Evolutionary conservation across 92 coral and sea anemone genomes (phyloP).

Genomic region (Desmophyllum pertusum): DNA sequence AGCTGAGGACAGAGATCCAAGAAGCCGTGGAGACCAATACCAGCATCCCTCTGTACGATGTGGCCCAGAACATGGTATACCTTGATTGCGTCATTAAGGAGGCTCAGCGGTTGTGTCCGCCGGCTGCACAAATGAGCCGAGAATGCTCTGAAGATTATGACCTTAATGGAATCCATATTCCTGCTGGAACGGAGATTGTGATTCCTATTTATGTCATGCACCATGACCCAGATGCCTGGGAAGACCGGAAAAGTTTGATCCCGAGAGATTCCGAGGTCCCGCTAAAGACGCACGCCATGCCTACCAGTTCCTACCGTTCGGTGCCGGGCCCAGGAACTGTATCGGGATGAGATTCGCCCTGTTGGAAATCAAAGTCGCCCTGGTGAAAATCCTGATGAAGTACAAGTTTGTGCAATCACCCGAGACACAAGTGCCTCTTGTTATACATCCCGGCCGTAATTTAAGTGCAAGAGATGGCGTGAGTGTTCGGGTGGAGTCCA

Average conservation of each 20-base stretch:
- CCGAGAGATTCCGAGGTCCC: conserved; percentile 49
- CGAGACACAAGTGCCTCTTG: conserved; percentile 65
- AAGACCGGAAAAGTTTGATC: conserved; percentile 51
- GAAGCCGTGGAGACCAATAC: too few species aligned
- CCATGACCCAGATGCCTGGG: conserved; percentile 60
- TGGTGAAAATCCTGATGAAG: conserved; percentile 57
- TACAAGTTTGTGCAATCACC: conserved; percentile 68
- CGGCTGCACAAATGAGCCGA: conserved; percentile 39
- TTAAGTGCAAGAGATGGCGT: conserved; percentile 53
- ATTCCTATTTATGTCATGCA: conserved; percentile 47
- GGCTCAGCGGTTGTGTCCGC: conserved; percentile 53
- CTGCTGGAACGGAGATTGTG: conserved; percentile 40
- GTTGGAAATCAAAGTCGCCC: conserved; percentile 57
- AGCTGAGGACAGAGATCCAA: too few species aligned
- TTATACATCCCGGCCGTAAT: conserved; percentile 45
- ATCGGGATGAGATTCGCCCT: conserved; percentile 62
- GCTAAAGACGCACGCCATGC: conserved; percentile 22
- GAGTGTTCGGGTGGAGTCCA: conserved; percentile 25
- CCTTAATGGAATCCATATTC: conserved; percentile 44
- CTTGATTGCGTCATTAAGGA: too few species aligned
- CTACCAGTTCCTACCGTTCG: conserved; percentile 58
- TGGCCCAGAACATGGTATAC: too few species aligned
- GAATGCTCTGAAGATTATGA: conserved; percentile 33
- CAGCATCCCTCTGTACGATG: too few species aligned
- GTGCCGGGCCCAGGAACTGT: conserved; percentile 57